Evolutionary conservation across 1,140 invertebrate species (phyloP).

Genomic region (Dinoponera quadriceps): DNA sequence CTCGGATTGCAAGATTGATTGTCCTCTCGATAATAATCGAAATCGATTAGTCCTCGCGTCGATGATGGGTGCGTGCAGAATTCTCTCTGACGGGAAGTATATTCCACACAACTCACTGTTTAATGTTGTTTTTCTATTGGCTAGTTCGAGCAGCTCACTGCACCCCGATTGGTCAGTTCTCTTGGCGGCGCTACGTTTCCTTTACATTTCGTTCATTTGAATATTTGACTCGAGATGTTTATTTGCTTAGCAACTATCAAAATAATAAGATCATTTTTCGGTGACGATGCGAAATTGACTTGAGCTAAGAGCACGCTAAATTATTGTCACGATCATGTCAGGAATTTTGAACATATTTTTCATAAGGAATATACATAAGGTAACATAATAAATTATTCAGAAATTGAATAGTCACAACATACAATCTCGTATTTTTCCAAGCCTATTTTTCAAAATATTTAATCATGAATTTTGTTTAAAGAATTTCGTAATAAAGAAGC

Average conservation of each 20-base stretch:
- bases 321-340: neutral
- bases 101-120: no score
- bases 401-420: neutral
- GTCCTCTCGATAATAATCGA: no score
- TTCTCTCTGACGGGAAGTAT: no score
- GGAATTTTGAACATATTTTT: neutral
- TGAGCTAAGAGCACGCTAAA: neutral
- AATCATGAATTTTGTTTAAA: slow-evolving; percentile 12
- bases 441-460: neutral
- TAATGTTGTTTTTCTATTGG: no score
- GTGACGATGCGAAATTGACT: neutral
- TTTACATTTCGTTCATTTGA: no score
- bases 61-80: no score
- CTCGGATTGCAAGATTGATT: no score
- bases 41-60: no score
- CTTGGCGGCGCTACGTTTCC: no score
- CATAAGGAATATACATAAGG: neutral
- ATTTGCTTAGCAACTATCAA: slow-evolving; percentile 26
- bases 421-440: no score
- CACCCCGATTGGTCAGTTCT: no score
- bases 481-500: neutral
- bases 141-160: no score
- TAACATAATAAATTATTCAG: slow-evolving; percentile 20
- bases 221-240: neutral
- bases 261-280: slow-evolving; percentile 18